These are phyloP conservation scores for Cyanocitta stelleri DNA, from an alignment of 2,113 vertebrate genomes.

Conservation along the genomic window DNA sequence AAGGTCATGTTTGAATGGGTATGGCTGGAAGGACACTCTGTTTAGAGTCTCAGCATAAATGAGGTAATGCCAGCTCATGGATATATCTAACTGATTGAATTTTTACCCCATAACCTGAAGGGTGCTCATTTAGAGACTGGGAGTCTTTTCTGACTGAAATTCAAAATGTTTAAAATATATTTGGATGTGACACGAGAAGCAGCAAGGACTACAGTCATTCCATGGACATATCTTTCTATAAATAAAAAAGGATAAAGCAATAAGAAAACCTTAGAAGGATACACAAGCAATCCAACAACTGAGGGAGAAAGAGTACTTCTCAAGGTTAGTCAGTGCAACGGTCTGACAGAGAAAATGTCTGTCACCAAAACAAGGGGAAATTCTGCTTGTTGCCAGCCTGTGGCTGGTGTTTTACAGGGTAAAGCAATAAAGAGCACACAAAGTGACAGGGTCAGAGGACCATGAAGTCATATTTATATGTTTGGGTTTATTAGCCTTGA, in stretches of 20 bases:
- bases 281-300: background rate
- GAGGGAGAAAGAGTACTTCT: background rate
- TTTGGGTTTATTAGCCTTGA: slow-evolving; percentile 6
- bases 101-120: background rate
- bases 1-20: background rate
- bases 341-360: background rate
- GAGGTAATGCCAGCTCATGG: background rate
- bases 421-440: background rate
- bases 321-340: background rate
- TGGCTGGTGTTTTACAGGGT: background rate
- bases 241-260: background rate
- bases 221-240: background rate
- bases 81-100: background rate
- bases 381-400: background rate
- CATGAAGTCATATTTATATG: background rate
- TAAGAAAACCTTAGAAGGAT: background rate
- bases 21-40: background rate
- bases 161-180: background rate
- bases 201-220: background rate
- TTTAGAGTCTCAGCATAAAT: background rate
- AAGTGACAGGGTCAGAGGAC: background rate
- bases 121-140: background rate
- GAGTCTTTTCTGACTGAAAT: background rate
- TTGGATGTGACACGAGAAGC: background rate
- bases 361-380: background rate